phyloP scores from a whole-genome alignment of 1,140 invertebrate genomes.

The Neotoxoptera formosana region DNA sequence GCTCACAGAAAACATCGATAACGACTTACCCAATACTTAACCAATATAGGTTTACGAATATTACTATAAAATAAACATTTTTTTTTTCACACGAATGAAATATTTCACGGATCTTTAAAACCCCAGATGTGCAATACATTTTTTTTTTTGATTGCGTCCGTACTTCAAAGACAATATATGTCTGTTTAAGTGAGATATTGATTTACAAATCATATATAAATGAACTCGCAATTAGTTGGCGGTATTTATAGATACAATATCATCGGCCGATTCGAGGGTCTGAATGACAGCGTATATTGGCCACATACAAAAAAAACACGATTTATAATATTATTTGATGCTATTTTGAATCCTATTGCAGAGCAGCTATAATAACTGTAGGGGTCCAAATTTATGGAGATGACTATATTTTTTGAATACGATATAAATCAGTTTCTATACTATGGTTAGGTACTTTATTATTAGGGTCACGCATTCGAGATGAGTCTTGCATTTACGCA shows the following conservation, averaged over 20 bases:
- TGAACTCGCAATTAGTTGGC: neutral
- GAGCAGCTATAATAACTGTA: neutral
- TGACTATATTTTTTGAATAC: neutral
- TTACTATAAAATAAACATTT: no score
- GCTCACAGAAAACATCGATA: no score
- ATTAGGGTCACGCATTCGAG: neutral
- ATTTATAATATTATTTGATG: neutral
- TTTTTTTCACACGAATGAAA: no score
- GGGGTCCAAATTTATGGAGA: neutral
- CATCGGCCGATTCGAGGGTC: no score
- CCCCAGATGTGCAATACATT: no score
- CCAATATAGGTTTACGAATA: no score
- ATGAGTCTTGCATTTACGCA: neutral
- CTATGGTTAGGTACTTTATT: no score
- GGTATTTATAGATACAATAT: no score
- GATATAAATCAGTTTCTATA: neutral
- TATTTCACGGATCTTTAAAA: no score
- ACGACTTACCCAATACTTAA: no score
- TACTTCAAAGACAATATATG: neutral
- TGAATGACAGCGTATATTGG: no score
- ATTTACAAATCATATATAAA: neutral
- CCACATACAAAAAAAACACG: neutral
- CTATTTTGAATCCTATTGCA: neutral
- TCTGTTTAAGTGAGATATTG: neutral
- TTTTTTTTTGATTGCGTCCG: neutral